phyloP scores from a whole-genome alignment of 2,797 vertebrate species.

The Synanceia verrucosa region DNA sequence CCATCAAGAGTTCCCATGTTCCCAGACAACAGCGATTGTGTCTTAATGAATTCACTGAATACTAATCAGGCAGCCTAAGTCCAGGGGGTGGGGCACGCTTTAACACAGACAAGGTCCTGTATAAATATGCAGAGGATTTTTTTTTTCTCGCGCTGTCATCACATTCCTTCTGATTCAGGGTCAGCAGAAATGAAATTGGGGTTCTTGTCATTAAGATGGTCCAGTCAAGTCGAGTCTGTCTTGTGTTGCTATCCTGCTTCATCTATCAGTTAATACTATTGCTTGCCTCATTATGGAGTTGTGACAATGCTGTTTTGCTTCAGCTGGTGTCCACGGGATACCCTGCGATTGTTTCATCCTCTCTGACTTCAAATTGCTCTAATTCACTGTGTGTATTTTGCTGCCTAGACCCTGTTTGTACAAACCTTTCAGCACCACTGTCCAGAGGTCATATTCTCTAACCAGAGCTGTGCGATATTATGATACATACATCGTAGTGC shows the following conservation, averaged over 20 bases:
- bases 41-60: constrained; percentile 84
- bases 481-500: no score
- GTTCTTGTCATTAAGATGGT: constrained; percentile 19
- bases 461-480: no score
- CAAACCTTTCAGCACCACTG: constrained; percentile 67
- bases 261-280: constrained; percentile 40
- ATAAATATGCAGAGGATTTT: constrained; percentile 63
- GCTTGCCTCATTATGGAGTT: constrained; percentile 53
- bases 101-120: constrained; percentile 53
- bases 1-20: constrained; percentile 75
- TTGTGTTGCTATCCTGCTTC: constrained; percentile 14
- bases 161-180: constrained; percentile 33
- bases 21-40: constrained; percentile 79
- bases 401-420: constrained; percentile 47
- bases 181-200: constrained; percentile 21
- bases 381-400: constrained; percentile 35
- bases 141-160: constrained; percentile 15
- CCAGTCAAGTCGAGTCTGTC: no score
- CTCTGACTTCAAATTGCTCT: constrained; percentile 37
- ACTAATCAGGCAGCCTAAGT: constrained; percentile 78
- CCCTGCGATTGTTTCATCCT: constrained; percentile 42
- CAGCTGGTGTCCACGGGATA: constrained; percentile 40
- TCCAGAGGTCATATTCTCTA: constrained; percentile 63
- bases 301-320: constrained; percentile 52
- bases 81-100: constrained; percentile 71